Evolutionary conservation across 2,113 vertebrate genomes (phyloP), one percentile per base, ranked within the genome.

Genomic region (Ctenomys sociabilis): DNA sequence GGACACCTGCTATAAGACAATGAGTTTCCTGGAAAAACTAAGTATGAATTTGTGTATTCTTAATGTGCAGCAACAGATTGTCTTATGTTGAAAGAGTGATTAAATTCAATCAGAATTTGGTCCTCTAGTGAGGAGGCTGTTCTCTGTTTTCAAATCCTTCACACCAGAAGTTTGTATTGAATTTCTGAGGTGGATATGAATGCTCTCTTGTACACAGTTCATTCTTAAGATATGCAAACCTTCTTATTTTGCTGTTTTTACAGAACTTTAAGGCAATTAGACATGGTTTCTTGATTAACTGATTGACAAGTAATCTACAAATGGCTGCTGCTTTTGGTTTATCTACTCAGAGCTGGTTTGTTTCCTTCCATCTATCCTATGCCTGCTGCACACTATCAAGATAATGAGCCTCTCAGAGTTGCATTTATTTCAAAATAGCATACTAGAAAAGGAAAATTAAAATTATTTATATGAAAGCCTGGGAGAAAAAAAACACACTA

Each of bases 381-480:
- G 35, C 49, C 3, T 59, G 93, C 30, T 66, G 63, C 11, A 54
- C 66, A 88, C 52, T 83, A 24, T 91, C 37, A 85, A 90, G 93
- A 88, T 85, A 96, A 95, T 66, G 61, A 96, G 28, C 4, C 88
- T 94, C 59, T 89, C n/a, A 57, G 68, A 90, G 66, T 83, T 85
- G 40, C 43, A 83, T 85, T 95, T 85, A 68, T 89, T 94, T 81
- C 73, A 73, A 78, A 92, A 88, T 72, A 68, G 37, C 85, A 78
- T 24, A 17, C 57, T 91, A 64, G 22, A 63, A 93, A 96, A 12
- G 21, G 26, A 70, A 72, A 96, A 93, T 94, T 89, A 86, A 96
- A 96, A 93, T 94, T 96, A 96, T 95, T 95, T 88, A 78, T 93
- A 92, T 84, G 40, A 96, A 95, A 95, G 13, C 12, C 30, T 82